Percentiles rank a stretch among this genome's conserved stretches.
phyloP scores from a whole-genome alignment of 2,113 vertebrate species.

The Sinocyclocheilus maitianheensis region DNA sequence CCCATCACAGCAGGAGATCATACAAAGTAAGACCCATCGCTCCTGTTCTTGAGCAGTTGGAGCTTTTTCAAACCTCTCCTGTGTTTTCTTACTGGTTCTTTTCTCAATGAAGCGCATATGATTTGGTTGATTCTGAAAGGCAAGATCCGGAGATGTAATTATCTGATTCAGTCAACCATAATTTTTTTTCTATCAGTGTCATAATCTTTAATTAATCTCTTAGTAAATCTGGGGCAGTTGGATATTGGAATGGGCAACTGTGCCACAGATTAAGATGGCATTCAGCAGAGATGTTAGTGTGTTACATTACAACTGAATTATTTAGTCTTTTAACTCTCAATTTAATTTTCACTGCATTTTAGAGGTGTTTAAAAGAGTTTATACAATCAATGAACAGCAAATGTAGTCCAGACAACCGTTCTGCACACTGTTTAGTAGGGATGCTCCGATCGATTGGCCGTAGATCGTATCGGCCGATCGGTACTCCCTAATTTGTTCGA shows the following conservation, averaged over 20 bases:
- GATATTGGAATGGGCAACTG: background rate
- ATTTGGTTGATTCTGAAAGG: background rate
- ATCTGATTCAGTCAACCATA: background rate
- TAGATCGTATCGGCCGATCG: too few relatives aligned
- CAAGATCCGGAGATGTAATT: background rate
- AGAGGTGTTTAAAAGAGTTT: too few relatives aligned
- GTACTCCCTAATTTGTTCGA: too few relatives aligned
- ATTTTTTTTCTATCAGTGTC: background rate
- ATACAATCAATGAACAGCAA: background rate
- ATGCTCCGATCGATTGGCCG: too few relatives aligned
- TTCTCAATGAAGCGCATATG: background rate
- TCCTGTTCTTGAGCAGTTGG: slow-evolving; percentile 3
- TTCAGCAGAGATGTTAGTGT: background rate
- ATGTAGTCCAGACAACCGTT: too few relatives aligned
- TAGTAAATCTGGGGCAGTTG: slow-evolving; percentile 23
- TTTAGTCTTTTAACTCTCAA: background rate
- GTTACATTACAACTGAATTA: background rate
- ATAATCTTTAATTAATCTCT: slow-evolving; percentile 6
- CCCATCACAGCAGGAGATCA: slow-evolving; percentile 3
- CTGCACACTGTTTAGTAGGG: too few relatives aligned
- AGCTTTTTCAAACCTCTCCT: slow-evolving; percentile 33
- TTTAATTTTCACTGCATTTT: background rate
- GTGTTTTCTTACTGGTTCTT: slow-evolving; percentile 38
- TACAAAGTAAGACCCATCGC: background rate
- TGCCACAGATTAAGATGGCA: slow-evolving; percentile 9